A percentile compares a stretch with the other conserved stretches of the same genome.
These are phyloP conservation scores for Scaptomyza reducta DNA, from an alignment of 2,888 invertebrate genomes.

Conservation along the genomic window DNA sequence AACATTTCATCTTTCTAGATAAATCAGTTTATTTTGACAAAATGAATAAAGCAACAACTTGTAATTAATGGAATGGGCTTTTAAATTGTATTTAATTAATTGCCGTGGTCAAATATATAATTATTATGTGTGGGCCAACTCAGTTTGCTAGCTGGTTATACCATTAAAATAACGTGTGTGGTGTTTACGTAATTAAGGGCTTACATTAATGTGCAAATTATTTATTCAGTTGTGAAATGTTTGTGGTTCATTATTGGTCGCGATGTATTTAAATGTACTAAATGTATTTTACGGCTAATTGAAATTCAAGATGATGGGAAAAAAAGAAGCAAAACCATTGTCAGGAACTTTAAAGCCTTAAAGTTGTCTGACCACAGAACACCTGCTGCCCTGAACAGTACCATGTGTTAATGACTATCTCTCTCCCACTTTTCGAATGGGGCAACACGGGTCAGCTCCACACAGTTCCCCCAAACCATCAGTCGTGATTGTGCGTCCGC, in stretches of 20 bases:
- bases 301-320: conserved; percentile 54
- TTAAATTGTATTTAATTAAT: conserved; percentile 22
- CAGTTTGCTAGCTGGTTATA: neutral
- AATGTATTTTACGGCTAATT: conserved; percentile 67
- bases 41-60: neutral
- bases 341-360: conserved; percentile 48
- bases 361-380: conserved; percentile 53
- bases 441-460: neutral
- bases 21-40: neutral
- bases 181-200: conserved; percentile 67
- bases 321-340: neutral
- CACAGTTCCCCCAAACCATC: conserved; percentile 3
- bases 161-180: conserved; percentile 7
- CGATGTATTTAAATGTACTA: conserved; percentile 41
- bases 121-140: neutral
- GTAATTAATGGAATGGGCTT: conserved; percentile 8
- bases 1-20: neutral
- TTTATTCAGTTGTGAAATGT: conserved; percentile 78
- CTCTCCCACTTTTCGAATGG: neutral
- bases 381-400: conserved; percentile 33
- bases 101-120: conserved; percentile 1
- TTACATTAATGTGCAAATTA: conserved; percentile 72
- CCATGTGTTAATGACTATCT: conserved; percentile 53
- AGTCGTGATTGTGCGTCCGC: conserved; percentile 39
- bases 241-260: conserved; percentile 74